Percentiles rank a stretch among this genome's conserved stretches.
Conservation (phyloP, 2,113 vertebrate species). For the Eudyptes chrysolophus region DNA sequence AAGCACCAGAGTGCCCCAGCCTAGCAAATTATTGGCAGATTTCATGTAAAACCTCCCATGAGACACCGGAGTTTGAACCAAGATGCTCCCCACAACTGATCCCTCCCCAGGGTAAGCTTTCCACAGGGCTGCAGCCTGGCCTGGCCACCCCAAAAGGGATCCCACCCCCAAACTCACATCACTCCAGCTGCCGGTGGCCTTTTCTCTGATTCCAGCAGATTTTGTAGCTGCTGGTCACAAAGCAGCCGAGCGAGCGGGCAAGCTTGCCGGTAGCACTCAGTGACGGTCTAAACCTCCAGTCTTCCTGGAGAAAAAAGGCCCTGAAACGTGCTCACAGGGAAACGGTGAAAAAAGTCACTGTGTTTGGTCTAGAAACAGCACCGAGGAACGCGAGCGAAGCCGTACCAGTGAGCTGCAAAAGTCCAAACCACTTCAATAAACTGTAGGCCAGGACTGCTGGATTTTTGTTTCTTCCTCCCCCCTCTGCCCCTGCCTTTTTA, state of each 20-base stretch:
- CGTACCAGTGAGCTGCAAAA: neutral
- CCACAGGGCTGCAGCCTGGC: neutral
- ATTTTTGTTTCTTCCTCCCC: neutral
- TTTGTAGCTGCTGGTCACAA: neutral
- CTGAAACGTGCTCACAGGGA: neutral
- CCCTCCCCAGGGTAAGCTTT: neutral
- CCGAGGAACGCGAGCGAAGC: neutral
- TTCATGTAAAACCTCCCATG: neutral
- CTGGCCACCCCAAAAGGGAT: neutral
- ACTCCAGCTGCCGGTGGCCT: neutral
- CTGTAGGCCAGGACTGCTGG: neutral
- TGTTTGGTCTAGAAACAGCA: neutral
- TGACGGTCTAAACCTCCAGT: neutral
- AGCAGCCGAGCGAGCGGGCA: rapidly evolving
- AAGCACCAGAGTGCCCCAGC: neutral
- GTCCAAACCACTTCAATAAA: neutral
- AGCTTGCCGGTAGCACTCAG: neutral
- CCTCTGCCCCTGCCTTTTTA: neutral
- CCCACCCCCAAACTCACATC: neutral
- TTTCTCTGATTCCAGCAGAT: neutral
- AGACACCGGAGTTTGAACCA: neutral
- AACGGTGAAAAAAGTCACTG: rapidly evolving
- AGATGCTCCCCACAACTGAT: neutral
- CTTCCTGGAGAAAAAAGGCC: neutral
- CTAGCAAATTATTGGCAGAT: neutral